Evolutionary conservation across 2,888 invertebrate species (phyloP).

Genomic region (Tridacna gigas): DNA sequence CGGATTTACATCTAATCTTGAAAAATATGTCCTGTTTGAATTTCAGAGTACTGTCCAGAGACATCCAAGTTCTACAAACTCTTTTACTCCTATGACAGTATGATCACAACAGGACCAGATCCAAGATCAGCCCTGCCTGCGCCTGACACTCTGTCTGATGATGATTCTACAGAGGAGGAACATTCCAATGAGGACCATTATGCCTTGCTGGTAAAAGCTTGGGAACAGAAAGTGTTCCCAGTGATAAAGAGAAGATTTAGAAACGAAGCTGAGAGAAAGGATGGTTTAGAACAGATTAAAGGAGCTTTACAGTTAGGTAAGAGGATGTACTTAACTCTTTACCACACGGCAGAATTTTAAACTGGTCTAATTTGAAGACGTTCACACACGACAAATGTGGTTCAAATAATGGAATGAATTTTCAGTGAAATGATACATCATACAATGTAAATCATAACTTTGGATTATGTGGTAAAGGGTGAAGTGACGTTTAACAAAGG

Average conservation of each 20-base stretch:
- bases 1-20: no score
- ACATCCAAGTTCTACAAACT: conserved; percentile 79
- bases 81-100: conserved; percentile 80
- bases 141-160: conserved; percentile 81
- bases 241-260: conserved; percentile 84
- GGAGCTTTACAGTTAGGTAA: conserved; percentile 84
- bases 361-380: no score
- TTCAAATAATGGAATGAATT: no score
- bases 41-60: conserved; percentile 81
- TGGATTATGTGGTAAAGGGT: no score
- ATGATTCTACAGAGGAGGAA: conserved; percentile 83
- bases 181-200: conserved; percentile 82
- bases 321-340: background rate
- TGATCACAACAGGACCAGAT: conserved; percentile 81
- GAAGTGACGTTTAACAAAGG: no score
- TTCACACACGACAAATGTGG: no score
- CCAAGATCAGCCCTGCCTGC: conserved; percentile 67
- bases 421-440: no score
- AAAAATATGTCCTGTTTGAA: no score
- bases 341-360: no score
- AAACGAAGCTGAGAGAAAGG: conserved; percentile 85
- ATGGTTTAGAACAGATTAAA: conserved; percentile 85
- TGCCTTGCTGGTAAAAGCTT: conserved; percentile 84
- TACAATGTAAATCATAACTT: no score
- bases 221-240: conserved; percentile 85